phyloP scores from a whole-genome alignment of 2,113 vertebrate species.

The Piliocolobus tephrosceles region DNA sequence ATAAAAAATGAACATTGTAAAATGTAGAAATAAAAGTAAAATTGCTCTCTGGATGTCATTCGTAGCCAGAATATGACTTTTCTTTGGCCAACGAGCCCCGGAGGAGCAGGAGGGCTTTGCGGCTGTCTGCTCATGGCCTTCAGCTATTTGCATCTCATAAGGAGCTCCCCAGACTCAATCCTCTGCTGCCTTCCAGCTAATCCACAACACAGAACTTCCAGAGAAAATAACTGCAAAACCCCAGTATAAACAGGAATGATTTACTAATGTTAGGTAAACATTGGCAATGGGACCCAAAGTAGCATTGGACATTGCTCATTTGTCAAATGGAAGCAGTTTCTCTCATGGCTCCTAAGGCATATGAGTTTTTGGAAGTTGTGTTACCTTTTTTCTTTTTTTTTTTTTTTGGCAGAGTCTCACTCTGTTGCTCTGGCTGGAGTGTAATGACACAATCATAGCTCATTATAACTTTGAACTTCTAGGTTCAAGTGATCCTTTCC shows the following conservation, averaged over 20 bases:
- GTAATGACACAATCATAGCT: neutral
- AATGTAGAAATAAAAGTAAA: neutral
- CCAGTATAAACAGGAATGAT: neutral
- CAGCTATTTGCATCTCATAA: fast-evolving
- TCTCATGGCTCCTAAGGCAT: neutral
- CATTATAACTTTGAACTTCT: neutral
- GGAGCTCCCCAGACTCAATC: neutral
- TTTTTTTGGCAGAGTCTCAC: neutral
- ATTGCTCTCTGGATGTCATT: neutral
- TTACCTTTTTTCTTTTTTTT: no score
- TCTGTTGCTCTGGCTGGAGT: neutral
- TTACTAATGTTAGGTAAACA: neutral
- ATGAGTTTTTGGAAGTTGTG: neutral
- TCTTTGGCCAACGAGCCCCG: neutral
- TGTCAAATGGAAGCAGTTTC: neutral
- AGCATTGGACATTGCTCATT: fast-evolving
- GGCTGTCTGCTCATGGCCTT: neutral
- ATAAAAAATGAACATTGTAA: neutral
- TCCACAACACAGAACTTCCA: neutral
- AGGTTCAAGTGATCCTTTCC: neutral
- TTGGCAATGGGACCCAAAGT: neutral
- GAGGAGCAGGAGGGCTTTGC: no score
- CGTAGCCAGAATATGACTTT: neutral
- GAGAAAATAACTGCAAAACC: neutral
- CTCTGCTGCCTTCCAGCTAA: neutral